Conservation (phyloP, 1,140 invertebrate genomes). For the Latrodectus geometricus region DNA sequence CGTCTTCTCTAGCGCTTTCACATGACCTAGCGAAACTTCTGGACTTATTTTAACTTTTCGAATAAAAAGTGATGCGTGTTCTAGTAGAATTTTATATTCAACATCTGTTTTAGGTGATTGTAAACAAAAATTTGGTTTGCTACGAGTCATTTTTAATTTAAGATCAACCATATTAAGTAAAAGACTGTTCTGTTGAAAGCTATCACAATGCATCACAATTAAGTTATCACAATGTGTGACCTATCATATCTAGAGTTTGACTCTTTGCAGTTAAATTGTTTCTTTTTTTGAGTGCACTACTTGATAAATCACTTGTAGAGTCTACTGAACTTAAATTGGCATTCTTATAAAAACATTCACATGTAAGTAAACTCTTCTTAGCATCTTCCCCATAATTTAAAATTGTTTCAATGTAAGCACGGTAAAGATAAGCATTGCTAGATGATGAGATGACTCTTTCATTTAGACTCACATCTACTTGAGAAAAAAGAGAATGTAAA, state of each 20-base stretch:
- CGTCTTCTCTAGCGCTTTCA: constrained; percentile 2
- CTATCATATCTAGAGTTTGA: constrained; percentile 20
- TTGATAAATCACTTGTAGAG: neutral
- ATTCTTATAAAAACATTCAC: constrained; percentile 24
- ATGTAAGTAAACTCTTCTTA: neutral
- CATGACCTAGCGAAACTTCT: constrained; percentile 1
- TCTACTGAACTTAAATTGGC: neutral
- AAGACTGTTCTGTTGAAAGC: constrained; percentile 11
- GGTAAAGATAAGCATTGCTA: constrained; percentile 9
- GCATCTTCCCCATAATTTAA: constrained; percentile 5
- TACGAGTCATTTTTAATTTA: constrained; percentile 15
- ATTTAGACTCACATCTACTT: neutral
- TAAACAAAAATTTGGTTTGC: constrained; percentile 14
- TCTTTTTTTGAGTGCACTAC: neutral
- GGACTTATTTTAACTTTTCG: constrained; percentile 29
- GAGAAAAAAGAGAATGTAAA: neutral
- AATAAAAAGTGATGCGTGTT: constrained; percentile 32
- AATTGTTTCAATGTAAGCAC: neutral
- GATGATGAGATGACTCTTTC: neutral
- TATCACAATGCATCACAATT: neutral
- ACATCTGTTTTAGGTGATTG: neutral
- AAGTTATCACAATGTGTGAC: no score
- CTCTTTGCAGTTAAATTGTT: neutral
- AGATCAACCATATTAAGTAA: constrained; percentile 12
- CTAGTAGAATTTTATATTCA: constrained; percentile 6